A percentile compares a stretch with the other conserved stretches of the same genome.
phyloP scores from a whole-genome alignment of 2,797 vertebrate species.

The Alauda arvensis region DNA sequence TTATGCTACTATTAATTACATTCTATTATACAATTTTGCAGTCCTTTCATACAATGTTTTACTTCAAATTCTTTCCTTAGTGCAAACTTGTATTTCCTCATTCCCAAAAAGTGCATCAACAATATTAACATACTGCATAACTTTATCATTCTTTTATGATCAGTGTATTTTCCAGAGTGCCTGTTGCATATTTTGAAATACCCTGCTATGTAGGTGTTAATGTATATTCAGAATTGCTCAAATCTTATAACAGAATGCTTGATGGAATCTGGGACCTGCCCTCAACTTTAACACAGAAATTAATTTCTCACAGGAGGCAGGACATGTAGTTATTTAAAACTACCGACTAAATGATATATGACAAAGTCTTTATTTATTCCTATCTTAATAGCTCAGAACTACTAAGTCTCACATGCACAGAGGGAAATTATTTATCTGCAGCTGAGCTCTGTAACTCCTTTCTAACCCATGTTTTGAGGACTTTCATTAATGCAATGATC shows the following conservation, averaged over 20 bases:
- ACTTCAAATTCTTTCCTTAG: background rate
- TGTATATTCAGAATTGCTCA: background rate
- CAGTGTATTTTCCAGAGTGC: background rate
- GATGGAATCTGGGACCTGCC: background rate
- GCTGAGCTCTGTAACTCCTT: background rate
- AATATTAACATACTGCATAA: background rate
- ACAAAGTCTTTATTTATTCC: background rate
- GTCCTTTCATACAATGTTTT: background rate
- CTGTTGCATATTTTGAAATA: background rate
- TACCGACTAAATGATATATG: background rate
- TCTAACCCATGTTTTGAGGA: background rate
- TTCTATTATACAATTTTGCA: background rate
- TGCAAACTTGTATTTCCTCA: background rate
- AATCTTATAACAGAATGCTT: background rate
- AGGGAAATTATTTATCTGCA: background rate
- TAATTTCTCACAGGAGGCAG: background rate
- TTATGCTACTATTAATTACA: background rate
- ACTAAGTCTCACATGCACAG: background rate
- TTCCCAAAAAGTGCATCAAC: background rate
- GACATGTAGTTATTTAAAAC: background rate
- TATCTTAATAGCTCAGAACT: background rate
- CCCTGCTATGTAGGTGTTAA: background rate
- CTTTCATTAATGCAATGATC: background rate
- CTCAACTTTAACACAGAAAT: background rate
- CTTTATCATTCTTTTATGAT: background rate